These are phyloP conservation scores for Heteractis magnifica DNA, from an alignment of 92 coral and sea anemone species.

Conservation along the genomic window DNA sequence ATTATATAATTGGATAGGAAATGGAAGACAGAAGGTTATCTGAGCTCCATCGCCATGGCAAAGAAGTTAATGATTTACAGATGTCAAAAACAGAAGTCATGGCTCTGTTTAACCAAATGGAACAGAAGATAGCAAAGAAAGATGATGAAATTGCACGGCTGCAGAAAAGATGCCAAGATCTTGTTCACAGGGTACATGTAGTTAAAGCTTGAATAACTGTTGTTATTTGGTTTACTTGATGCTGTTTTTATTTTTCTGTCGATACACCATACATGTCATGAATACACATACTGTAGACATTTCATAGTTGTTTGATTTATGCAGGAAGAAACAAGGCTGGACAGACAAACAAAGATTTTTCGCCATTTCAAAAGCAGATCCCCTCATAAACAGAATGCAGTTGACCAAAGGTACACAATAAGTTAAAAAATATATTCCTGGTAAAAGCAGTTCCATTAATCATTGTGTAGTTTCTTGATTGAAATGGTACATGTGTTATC, in stretches of 20 bases:
- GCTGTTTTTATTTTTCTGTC: neutral
- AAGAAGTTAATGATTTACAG: slow-evolving; percentile 77
- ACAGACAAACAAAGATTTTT: slow-evolving; percentile 49
- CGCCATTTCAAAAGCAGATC: slow-evolving; percentile 51
- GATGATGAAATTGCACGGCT: slow-evolving; percentile 78
- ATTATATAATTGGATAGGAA: slow-evolving; percentile 46
- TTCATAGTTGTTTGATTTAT: neutral
- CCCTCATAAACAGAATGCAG: slow-evolving; percentile 55
- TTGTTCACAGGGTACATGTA: slow-evolving; percentile 59
- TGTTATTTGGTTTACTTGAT: neutral
- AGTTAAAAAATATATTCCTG: too few relatives aligned
- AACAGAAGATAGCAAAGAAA: slow-evolving; percentile 74
- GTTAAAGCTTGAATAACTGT: neutral
- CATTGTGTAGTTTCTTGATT: neutral
- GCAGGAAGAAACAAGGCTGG: slow-evolving; percentile 71
- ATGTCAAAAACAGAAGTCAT: slow-evolving; percentile 69
- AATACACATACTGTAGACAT: neutral
- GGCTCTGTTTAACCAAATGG: slow-evolving; percentile 65
- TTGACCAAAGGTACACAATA: slow-evolving; percentile 66
- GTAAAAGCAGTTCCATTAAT: too few relatives aligned
- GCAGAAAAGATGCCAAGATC: slow-evolving; percentile 72
- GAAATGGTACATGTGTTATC: neutral
- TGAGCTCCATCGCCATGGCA: slow-evolving; percentile 93
- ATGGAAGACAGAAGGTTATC: slow-evolving; percentile 79
- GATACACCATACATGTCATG: too few relatives aligned